These are phyloP conservation scores for Physella acuta DNA, from an alignment of 1,140 invertebrate genomes.

Conservation along the genomic window DNA sequence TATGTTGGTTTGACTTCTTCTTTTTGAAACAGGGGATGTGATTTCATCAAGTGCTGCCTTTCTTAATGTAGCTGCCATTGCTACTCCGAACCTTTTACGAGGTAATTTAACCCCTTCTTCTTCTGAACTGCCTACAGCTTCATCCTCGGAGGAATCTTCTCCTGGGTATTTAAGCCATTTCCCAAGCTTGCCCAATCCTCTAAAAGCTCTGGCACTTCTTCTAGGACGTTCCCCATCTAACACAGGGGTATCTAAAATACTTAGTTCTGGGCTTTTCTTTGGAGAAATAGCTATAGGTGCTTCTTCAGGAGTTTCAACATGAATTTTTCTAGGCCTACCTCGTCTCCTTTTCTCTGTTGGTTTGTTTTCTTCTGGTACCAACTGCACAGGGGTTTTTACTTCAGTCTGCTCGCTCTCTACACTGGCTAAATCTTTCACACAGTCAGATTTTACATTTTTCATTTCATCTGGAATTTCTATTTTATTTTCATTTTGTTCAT, in stretches of 20 bases:
- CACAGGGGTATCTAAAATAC: background rate
- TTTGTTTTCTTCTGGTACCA: background rate
- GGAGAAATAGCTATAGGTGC: constrained; percentile 1
- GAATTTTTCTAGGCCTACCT: constrained; percentile 28
- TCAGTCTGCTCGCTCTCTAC: background rate
- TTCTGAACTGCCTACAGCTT: background rate
- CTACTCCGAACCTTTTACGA: constrained; percentile 21
- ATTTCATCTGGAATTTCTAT: background rate
- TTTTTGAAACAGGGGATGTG: constrained; percentile 17
- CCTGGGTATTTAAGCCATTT: constrained; percentile 27
- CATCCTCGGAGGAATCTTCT: constrained; percentile 18
- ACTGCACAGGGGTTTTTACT: background rate
- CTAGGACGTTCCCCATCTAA: constrained; percentile 5
- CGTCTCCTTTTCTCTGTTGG: constrained; percentile 13
- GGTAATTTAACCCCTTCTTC: background rate
- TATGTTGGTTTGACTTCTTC: background rate
- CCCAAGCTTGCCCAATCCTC: constrained; percentile 16
- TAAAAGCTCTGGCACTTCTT: constrained; percentile 4
- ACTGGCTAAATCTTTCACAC: background rate
- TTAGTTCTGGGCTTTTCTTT: constrained; percentile 4
- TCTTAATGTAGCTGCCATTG: constrained; percentile 23
- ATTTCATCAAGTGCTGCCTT: constrained; percentile 21
- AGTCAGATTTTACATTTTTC: background rate
- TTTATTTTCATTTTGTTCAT: background rate
- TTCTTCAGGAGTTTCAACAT: constrained; percentile 6